Conservation (phyloP, 2,888 invertebrate genomes). For the Eumacrocentrus americanus region DNA sequence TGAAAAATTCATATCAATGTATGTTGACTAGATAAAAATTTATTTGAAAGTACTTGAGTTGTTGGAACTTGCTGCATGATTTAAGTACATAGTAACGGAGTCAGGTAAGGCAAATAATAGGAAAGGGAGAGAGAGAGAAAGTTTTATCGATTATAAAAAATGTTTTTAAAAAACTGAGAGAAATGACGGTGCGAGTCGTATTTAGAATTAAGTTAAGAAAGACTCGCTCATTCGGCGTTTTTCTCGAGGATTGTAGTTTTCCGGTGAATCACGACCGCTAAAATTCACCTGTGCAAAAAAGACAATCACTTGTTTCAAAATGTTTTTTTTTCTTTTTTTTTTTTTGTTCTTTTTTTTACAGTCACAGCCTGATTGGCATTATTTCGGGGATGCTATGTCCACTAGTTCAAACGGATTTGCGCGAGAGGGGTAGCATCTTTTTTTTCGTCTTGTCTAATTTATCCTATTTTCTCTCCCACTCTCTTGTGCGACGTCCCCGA, state of each 20-base stretch:
- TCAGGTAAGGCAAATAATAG: too few relatives aligned
- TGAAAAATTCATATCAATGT: background rate
- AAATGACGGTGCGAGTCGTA: background rate
- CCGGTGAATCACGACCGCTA: background rate
- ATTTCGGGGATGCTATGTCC: constrained; percentile 60
- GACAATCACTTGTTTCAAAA: background rate
- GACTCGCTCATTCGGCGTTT: background rate
- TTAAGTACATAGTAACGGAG: too few relatives aligned
- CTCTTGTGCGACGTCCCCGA: background rate
- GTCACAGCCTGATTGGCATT: constrained; percentile 85
- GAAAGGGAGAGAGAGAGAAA: too few relatives aligned
- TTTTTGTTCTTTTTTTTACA: constrained; percentile 41
- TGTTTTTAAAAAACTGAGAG: background rate
- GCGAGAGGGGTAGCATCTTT: background rate
- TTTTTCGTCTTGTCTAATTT: background rate
- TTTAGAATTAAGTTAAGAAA: constrained; percentile 3
- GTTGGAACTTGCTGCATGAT: too few relatives aligned
- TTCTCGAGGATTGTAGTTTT: background rate
- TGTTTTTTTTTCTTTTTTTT: constrained; percentile 9
- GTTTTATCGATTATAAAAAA: constrained; percentile 6
- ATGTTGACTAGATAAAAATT: too few relatives aligned
- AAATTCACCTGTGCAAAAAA: background rate
- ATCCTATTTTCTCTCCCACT: constrained; percentile 1
- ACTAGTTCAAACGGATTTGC: constrained; percentile 10
- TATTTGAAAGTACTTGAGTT: too few relatives aligned